Percentiles rank a stretch among this genome's conserved stretches.
These are phyloP conservation scores for Poeciliopsis retropinna DNA, from an alignment of 2,113 vertebrate genomes.

Conservation along the genomic window DNA sequence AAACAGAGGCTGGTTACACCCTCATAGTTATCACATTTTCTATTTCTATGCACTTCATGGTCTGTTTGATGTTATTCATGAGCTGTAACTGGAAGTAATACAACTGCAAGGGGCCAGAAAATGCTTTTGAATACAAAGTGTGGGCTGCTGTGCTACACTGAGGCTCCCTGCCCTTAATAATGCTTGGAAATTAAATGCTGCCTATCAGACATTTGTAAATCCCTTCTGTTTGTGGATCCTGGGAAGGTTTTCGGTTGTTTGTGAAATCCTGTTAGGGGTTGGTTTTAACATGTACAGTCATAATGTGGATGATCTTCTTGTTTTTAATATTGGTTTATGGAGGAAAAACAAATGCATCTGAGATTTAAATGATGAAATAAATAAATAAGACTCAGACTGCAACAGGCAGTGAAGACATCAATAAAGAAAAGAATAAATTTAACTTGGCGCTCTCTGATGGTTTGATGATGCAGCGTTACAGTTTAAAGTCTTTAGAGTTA, in stretches of 20 bases:
- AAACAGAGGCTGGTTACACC: constrained; percentile 70
- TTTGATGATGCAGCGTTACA: no score
- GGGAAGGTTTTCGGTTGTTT: constrained; percentile 30
- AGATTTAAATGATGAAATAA: neutral
- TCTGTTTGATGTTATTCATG: constrained; percentile 81
- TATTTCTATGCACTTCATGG: constrained; percentile 74
- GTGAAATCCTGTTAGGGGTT: constrained; percentile 37
- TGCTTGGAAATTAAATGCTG: constrained; percentile 59
- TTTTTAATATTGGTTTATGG: constrained; percentile 13
- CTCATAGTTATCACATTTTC: constrained; percentile 74
- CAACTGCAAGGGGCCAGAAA: constrained; percentile 70
- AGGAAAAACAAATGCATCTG: neutral
- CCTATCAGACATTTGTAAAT: constrained; percentile 43
- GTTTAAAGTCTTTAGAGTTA: constrained; percentile 5
- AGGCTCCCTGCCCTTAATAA: constrained; percentile 54
- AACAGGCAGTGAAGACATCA: no score
- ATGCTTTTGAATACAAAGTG: constrained; percentile 71
- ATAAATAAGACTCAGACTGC: neutral
- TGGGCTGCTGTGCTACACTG: constrained; percentile 53
- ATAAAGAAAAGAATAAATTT: neutral
- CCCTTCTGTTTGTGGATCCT: constrained; percentile 34
- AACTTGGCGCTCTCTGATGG: no score
- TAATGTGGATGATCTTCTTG: constrained; percentile 26
- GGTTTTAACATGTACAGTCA: constrained; percentile 42
- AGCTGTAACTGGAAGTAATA: constrained; percentile 78